Conservation (phyloP, 1,140 invertebrate genomes). For the Colletes gigas region DNA sequence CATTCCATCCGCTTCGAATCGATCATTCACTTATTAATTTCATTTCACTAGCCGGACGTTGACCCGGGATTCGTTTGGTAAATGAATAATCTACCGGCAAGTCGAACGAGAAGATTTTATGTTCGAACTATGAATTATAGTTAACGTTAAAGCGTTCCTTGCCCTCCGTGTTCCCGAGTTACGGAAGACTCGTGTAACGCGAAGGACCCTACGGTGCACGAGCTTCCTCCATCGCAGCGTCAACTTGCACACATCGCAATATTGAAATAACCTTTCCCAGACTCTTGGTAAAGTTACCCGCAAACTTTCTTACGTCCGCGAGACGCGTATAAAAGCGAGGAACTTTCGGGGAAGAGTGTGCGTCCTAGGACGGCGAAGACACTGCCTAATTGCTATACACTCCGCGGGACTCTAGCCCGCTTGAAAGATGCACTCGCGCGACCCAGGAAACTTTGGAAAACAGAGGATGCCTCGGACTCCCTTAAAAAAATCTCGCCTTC, state of each 20-base stretch:
- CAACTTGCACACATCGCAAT: conserved; percentile 64
- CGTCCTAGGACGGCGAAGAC: conserved; percentile 58
- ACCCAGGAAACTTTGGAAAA: not conserved
- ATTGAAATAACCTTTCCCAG: conserved; percentile 70
- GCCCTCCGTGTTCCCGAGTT: not conserved
- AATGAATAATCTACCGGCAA: no score
- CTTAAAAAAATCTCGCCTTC: not conserved
- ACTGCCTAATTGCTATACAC: conserved; percentile 78
- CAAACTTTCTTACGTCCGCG: conserved; percentile 15
- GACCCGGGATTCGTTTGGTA: no score
- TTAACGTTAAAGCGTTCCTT: conserved; percentile 6
- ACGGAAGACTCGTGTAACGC: conserved; percentile 11
- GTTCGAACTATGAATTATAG: conserved; percentile 24
- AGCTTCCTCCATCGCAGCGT: conserved; percentile 9
- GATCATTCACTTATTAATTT: no score
- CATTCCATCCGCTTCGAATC: no score
- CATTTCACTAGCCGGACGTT: no score
- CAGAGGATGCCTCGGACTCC: not conserved
- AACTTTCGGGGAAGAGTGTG: conserved; percentile 42
- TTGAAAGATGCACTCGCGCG: not conserved
- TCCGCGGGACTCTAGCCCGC: conserved; percentile 61
- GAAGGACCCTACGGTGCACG: not conserved
- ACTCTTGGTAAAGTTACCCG: conserved; percentile 59
- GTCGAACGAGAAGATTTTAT: conserved; percentile 13
- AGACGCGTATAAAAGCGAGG: conserved; percentile 44